Evolutionary conservation across 2,888 invertebrate genomes (phyloP).

Genomic region (Tipula vernalis): DNA sequence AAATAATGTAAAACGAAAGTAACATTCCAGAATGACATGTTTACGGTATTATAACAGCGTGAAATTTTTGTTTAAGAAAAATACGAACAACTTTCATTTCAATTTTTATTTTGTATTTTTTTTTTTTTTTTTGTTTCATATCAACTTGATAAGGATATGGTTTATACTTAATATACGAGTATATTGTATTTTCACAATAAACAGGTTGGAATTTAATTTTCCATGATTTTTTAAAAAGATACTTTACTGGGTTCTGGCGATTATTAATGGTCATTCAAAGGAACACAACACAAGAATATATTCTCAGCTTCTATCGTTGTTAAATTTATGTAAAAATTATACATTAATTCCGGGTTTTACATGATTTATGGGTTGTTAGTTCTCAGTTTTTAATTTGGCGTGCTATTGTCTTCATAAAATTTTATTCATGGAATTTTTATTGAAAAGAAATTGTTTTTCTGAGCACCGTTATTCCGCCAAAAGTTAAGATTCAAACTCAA

Average conservation of each 20-base stretch:
- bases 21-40: not conserved
- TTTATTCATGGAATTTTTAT: too few relatives aligned
- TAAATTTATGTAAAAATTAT: not conserved
- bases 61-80: not conserved
- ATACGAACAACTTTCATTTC: not conserved
- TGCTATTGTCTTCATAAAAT: too few relatives aligned
- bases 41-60: not conserved
- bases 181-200: not conserved
- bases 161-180: not conserved
- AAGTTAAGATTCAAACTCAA: too few relatives aligned
- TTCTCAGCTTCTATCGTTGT: not conserved
- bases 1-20: not conserved
- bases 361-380: too few relatives aligned
- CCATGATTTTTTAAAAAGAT: not conserved
- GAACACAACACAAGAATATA: not conserved
- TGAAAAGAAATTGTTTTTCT: too few relatives aligned
- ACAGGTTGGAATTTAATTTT: constrained; percentile 4
- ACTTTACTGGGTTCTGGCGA: not conserved
- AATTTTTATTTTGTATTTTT: not conserved
- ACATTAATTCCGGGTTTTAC: not conserved
- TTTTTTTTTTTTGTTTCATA: not conserved
- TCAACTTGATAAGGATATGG: not conserved
- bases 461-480: too few relatives aligned
- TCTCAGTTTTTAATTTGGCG: too few relatives aligned
- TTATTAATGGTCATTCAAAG: not conserved